Evolutionary conservation across 2,888 invertebrate genomes (phyloP).

Genomic region (Limnephilus auricula): DNA sequence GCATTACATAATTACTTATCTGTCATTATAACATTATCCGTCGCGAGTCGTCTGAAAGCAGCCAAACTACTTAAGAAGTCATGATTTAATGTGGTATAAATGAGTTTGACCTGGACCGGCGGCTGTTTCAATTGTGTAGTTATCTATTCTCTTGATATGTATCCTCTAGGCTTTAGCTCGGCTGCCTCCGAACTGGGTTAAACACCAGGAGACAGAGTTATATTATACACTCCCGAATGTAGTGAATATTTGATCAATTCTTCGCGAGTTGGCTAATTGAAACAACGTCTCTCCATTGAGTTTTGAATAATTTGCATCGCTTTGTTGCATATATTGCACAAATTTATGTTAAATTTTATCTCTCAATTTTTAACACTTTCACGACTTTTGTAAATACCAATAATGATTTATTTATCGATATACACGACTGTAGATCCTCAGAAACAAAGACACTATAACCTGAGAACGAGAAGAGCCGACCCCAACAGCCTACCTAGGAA

Average conservation of each 20-base stretch:
- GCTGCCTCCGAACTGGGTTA: slow-evolving; percentile 8
- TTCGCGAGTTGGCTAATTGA: slow-evolving; percentile 9
- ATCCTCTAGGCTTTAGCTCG: background rate
- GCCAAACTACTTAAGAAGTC: background rate
- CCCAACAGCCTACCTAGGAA: too few relatives aligned
- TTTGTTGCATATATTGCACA: background rate
- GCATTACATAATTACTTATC: too few relatives aligned
- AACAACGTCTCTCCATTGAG: background rate
- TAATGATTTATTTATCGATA: too few relatives aligned
- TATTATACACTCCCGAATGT: background rate
- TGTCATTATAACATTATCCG: too few relatives aligned
- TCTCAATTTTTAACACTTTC: too few relatives aligned
- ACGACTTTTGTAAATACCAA: too few relatives aligned
- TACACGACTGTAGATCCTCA: too few relatives aligned
- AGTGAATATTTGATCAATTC: slow-evolving; percentile 4
- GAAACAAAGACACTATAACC: too few relatives aligned
- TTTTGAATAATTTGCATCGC: background rate
- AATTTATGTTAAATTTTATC: too few relatives aligned
- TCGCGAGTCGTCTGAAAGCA: too few relatives aligned
- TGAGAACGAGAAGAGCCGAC: too few relatives aligned
- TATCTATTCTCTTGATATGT: background rate
- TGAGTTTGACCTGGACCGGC: background rate
- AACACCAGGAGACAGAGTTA: background rate
- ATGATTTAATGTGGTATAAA: slow-evolving; percentile 6
- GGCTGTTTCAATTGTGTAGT: background rate